Evolutionary conservation across 2,797 vertebrate species (phyloP), one percentile per base, ranked within the genome.

Genomic region (Sitta carolinensis): DNA sequence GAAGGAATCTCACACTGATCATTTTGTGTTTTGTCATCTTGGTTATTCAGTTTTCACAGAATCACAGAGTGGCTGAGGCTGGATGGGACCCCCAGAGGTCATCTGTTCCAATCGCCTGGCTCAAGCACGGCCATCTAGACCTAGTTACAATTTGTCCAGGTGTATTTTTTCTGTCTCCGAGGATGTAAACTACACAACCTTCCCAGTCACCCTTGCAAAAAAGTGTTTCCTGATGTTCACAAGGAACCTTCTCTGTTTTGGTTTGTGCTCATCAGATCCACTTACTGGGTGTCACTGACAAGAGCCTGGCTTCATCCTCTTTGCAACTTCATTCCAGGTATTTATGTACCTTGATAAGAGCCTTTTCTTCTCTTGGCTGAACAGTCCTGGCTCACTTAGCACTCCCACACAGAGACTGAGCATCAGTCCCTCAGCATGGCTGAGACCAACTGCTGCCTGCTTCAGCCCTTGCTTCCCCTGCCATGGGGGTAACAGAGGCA

Each of bases 391-490:
- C 25, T 61, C 34, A 55, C 38, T 73, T 57, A 64, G 15, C 23
- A 63, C 89, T 93, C 73, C 51, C 38, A n/a, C n/a, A n/a, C n/a
- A n/a, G n/a, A n/a, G n/a, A n/a, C n/a, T n/a, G n/a, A n/a, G 45
- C 9, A 4, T 0, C 32, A 34, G 36, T 51, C 58, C 72, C 36
- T 73, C 12, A 54, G 13, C 0, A 0, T n/a, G 16, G 34, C 16
- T 54, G 40, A 64, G 32, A 63, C 51, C 16, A 52, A 48, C 16
- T 15, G 14, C 79, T 88, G 48, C 26, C 20, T 48, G 16, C 23
- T 75, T n/a, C 40, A 72, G 14, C 34, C 14, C 25, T 67, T 1
- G 0, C 9, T 70, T 63, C 8, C 13, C 8, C 32, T 86, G 50
- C 40, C 4, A 3, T 36, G 30, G 58, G 10, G 38, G 8, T 32